Evolutionary conservation across 2,113 vertebrate genomes (phyloP).

Genomic region (Haemorhous mexicanus): DNA sequence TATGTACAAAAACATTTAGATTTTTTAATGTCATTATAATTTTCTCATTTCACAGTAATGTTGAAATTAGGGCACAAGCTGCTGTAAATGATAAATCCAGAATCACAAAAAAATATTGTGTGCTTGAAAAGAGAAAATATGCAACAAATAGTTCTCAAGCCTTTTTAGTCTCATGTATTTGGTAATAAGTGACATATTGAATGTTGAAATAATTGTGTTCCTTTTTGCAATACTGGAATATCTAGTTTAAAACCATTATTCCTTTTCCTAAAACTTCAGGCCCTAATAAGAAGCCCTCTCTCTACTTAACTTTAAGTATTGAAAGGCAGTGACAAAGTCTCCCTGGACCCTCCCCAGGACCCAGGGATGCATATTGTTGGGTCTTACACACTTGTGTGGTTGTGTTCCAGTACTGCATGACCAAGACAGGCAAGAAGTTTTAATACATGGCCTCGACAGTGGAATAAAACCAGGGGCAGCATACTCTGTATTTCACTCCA

Average conservation of each 20-base stretch:
- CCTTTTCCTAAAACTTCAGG: neutral
- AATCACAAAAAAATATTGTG: neutral
- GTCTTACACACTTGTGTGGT: neutral
- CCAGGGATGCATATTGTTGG: neutral
- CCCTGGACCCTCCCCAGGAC: neutral
- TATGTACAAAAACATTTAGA: neutral
- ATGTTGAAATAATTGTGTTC: neutral
- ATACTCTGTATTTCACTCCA: neutral
- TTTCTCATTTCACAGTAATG: neutral
- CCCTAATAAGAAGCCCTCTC: neutral
- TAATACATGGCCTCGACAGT: neutral
- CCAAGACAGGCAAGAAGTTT: neutral
- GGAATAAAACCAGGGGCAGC: neutral
- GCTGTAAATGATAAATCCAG: neutral
- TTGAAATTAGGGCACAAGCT: neutral
- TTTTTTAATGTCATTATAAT: neutral
- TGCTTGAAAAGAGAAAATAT: neutral
- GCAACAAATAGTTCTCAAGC: neutral
- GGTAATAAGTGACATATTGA: accelerated
- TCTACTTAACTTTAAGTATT: neutral
- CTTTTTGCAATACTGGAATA: neutral
- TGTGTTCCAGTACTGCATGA: accelerated
- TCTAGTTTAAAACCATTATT: neutral
- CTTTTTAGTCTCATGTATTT: neutral
- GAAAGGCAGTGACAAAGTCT: neutral